Base-by-base conservation (phyloP, 2,113 vertebrate genomes). In the Cepphus grylle region DNA sequence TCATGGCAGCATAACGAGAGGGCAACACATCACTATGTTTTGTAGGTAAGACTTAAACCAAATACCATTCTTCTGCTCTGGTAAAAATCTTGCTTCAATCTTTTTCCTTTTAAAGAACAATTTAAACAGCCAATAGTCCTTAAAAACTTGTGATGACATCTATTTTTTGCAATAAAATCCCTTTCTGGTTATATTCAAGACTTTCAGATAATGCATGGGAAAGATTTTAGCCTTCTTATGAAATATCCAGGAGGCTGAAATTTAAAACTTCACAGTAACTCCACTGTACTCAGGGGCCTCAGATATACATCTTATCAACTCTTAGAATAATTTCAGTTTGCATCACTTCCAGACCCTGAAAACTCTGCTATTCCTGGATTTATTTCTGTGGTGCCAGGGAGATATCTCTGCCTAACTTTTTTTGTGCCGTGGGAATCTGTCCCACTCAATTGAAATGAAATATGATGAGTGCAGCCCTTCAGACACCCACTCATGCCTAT, bases 251-350 rank as follows among this genome's bases (percentile, higher is more conserved):
- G 32, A 86, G 29, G 49, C 34, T 90, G 81, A 93, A 87, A 95
- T 76, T 16, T 69, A 86, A 92, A 94, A 92, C 65, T 81, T 87
- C 47, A 34, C 56, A 49, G 59, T 88, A 91, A 93, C 56, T 59
- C 70, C 20, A 9, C 42, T 80, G 61, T 76, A 72, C 9, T 67
- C 52, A 56, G 14, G 21, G 27, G 36, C 26, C 74, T 73, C 23
- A 92, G 45, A 90, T 92, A 92, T 8, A 26, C 13, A 82, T 90
- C 89, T 93, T 91, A 89, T 84, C 94, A 80, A 80, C 66, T 85
- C 43, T 56, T 92, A 69, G 40, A 90, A 95, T 83, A 80, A 92
- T 90, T 95, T 86, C 30, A 65, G 74, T 92, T 90, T 90, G 25
- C 71, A 92, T 72, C 34, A 61, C 4, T 92, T 90, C 43, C 58